phyloP scores from a whole-genome alignment of 2,113 vertebrate genomes.

The Thalassarche chlororhynchos region DNA sequence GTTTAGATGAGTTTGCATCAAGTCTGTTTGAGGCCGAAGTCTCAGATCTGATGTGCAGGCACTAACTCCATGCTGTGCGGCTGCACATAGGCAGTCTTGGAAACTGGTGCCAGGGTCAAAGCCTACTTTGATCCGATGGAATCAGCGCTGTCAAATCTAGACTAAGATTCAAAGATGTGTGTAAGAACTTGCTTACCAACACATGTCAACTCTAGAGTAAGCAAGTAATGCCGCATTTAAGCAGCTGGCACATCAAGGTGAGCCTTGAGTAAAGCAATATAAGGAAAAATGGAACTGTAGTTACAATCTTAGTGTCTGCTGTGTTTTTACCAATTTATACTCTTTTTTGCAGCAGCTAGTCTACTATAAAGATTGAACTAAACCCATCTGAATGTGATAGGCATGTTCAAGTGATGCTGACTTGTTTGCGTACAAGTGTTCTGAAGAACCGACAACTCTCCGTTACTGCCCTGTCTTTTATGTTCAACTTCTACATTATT shows the following conservation, averaged over 20 bases:
- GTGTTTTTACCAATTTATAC: not conserved
- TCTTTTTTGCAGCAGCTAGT: not conserved
- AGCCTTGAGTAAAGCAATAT: not conserved
- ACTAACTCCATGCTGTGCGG: accelerated
- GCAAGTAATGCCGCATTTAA: not conserved
- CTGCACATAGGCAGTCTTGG: too few species aligned
- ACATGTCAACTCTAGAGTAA: not conserved
- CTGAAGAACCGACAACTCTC: not conserved
- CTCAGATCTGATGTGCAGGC: not conserved
- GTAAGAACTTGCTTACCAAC: not conserved
- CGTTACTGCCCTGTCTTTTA: not conserved
- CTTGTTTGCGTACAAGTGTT: not conserved
- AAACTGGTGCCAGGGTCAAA: not conserved
- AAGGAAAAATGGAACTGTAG: not conserved
- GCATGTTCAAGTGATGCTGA: not conserved
- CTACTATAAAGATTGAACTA: not conserved
- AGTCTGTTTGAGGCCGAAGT: not conserved
- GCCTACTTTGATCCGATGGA: not conserved
- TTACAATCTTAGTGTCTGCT: not conserved
- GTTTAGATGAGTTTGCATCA: not conserved
- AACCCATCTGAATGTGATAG: not conserved
- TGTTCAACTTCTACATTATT: constrained; percentile 10
- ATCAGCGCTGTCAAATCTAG: not conserved
- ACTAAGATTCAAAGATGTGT: not conserved
- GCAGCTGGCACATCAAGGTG: not conserved